These are phyloP conservation scores for Lordiphosa stackelbergi DNA, from an alignment of 1,140 invertebrate species.

Conservation along the genomic window DNA sequence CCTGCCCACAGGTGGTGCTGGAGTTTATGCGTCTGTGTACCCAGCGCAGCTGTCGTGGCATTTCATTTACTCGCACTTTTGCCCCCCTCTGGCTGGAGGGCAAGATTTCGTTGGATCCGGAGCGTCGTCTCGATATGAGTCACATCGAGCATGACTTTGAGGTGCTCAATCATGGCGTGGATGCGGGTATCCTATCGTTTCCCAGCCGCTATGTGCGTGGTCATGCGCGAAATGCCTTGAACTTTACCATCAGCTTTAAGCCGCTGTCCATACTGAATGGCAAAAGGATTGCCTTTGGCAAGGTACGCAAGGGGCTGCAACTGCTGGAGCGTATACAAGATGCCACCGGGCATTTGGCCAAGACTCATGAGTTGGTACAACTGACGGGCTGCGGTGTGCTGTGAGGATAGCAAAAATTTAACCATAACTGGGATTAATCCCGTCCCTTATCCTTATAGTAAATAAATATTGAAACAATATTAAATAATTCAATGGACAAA, in stretches of 20 bases:
- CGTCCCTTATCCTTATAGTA: too few species aligned
- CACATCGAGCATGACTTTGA: conserved; percentile 67
- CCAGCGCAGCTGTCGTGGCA: conserved; percentile 1
- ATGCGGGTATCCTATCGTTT: conserved; percentile 63
- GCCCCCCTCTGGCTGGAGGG: conserved; percentile 64
- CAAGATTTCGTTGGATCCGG: conserved; percentile 23
- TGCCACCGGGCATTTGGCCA: conserved; percentile 39
- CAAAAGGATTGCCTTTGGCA: conserved; percentile 58
- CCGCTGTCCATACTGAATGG: conserved; percentile 59
- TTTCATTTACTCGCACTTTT: conserved; percentile 44
- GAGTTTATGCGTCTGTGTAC: conserved; percentile 62
- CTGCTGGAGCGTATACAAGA: conserved; percentile 47
- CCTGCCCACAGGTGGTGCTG: conserved; percentile 60
- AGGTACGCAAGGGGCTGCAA: conserved; percentile 54
- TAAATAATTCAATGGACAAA: too few species aligned
- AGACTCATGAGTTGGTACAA: conserved; percentile 23
- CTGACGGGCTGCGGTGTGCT: conserved; percentile 48
- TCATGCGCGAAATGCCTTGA: conserved; percentile 25
- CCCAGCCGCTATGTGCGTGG: conserved; percentile 56
- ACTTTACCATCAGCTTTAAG: conserved; percentile 64
- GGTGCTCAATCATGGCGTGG: conserved; percentile 63
- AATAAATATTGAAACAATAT: too few species aligned
- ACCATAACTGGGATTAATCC: too few species aligned
- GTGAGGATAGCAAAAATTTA: neutral
- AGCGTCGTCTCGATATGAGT: conserved; percentile 16